Percentiles rank a stretch among this genome's conserved stretches.
Evolutionary conservation across 2,888 invertebrate species (phyloP).

Genomic region (Stramonita haemastoma): DNA sequence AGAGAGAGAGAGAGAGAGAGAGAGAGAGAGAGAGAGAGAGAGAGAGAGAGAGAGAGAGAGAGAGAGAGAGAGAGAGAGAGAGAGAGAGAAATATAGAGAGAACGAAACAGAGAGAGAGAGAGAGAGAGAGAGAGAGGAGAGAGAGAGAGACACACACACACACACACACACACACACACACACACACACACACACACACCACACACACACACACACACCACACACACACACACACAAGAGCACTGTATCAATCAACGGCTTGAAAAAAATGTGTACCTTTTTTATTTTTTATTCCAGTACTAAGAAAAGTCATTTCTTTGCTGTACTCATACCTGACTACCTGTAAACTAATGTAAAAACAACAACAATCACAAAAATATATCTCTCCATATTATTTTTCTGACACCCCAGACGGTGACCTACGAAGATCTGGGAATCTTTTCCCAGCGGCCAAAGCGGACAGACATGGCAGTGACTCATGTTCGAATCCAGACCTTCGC

Average conservation of each 20-base stretch:
- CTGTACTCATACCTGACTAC: neutral
- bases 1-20: neutral
- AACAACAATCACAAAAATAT: neutral
- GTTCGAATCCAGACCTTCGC: constrained; percentile 45
- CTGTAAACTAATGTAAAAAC: neutral
- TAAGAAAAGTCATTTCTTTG: neutral
- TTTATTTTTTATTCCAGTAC: no score
- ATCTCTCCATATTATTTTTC: neutral
- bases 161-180: neutral
- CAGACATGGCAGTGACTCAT: constrained; percentile 42
- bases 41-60: neutral
- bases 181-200: neutral
- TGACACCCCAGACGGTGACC: constrained; percentile 20
- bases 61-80: neutral
- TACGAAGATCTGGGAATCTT: constrained; percentile 49
- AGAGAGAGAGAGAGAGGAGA: neutral
- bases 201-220: neutral
- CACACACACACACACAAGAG: neutral
- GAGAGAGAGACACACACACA: neutral
- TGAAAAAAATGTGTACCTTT: neutral
- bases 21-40: neutral
- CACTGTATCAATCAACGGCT: no score
- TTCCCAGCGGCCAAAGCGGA: constrained; percentile 44
- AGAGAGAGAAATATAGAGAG: neutral
- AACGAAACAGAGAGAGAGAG: neutral